Evolutionary conservation across 1,140 invertebrate species (phyloP).

Genomic region (Temnothorax nylanderi): DNA sequence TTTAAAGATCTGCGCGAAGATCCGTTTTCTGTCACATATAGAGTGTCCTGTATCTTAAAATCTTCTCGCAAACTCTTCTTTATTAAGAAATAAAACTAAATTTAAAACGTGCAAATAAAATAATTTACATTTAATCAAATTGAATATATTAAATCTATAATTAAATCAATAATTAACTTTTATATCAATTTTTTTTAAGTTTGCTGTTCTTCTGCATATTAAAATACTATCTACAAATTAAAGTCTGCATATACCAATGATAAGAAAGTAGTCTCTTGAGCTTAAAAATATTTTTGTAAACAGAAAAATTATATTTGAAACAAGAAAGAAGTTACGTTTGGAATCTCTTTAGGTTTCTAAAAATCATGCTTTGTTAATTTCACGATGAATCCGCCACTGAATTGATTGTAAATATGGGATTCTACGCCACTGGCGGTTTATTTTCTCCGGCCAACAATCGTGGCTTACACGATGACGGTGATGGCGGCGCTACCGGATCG

Average conservation of each 20-base stretch:
- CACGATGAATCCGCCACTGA: slow-evolving; percentile 3
- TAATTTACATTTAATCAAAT: neutral
- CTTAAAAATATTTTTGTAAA: neutral
- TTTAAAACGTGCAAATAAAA: too few relatives aligned
- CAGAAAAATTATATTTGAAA: neutral
- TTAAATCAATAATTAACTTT: neutral
- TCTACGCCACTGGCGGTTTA: slow-evolving; percentile 42
- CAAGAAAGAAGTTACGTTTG: neutral
- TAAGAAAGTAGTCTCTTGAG: neutral
- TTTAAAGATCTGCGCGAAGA: neutral
- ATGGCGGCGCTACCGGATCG: slow-evolving; percentile 22
- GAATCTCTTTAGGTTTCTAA: neutral
- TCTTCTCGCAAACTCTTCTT: neutral
- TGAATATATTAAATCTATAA: neutral
- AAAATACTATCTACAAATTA: neutral
- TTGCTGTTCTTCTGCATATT: neutral
- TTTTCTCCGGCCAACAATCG: slow-evolving; percentile 41
- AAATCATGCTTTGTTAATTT: neutral
- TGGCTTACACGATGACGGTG: slow-evolving; percentile 3
- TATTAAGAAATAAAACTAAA: neutral
- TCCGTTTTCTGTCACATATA: neutral
- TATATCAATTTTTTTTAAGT: neutral
- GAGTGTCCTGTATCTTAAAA: neutral
- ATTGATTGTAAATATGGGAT: slow-evolving; percentile 15
- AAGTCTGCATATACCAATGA: neutral